A percentile compares a stretch with the other conserved stretches of the same genome.
phyloP scores from a whole-genome alignment of 1,140 invertebrate genomes.

The Ctenoplectra terminalis region DNA sequence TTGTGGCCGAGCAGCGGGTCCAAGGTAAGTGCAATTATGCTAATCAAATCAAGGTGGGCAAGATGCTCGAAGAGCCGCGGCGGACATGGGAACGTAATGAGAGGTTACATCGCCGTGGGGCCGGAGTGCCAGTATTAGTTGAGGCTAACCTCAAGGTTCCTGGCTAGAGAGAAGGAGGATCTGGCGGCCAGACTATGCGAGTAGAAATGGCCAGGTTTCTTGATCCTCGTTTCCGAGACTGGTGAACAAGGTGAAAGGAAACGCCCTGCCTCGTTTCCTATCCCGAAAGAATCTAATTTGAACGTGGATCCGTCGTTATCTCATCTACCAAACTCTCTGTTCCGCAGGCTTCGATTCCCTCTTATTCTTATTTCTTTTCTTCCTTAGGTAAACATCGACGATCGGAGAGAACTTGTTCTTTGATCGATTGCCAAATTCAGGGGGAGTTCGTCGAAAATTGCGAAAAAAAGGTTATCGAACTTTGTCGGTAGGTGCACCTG shows the following conservation, averaged over 20 bases:
- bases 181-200: neutral
- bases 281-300: conserved; percentile 19
- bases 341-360: neutral
- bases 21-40: conserved; percentile 78
- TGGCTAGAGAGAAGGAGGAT: conserved; percentile 30
- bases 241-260: conserved; percentile 1
- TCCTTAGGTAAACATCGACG: neutral
- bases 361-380: neutral
- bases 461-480: neutral
- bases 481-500: neutral
- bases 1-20: conserved; percentile 61
- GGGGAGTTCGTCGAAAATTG: neutral
- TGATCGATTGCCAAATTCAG: neutral
- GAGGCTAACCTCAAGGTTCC: conserved; percentile 77
- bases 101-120: conserved; percentile 72
- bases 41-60: conserved; percentile 79
- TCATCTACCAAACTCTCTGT: neutral
- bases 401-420: neutral
- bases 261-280: neutral
- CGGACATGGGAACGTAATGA: conserved; percentile 74
- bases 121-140: conserved; percentile 77
- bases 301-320: conserved; percentile 19
- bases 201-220: conserved; percentile 36
- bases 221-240: conserved; percentile 13
- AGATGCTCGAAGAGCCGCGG: conserved; percentile 64